Conservation (phyloP, 2,797 vertebrate species). For the Anomalospiza imberbis region DNA sequence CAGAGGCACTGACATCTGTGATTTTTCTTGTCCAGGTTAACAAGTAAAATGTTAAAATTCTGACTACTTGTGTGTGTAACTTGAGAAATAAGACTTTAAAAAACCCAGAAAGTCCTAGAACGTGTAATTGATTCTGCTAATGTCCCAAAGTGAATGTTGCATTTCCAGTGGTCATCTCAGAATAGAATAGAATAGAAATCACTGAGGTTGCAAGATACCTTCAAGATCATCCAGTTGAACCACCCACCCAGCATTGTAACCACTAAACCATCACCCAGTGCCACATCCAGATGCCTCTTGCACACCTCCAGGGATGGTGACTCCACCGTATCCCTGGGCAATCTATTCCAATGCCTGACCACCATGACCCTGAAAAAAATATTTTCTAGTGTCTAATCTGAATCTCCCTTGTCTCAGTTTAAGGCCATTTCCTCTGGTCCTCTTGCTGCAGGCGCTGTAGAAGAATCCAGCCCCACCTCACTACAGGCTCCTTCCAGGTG, state of each 20-base stretch:
- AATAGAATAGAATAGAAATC: neutral
- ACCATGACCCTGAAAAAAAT: fast-evolving
- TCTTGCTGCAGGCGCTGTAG: neutral
- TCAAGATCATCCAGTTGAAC: neutral
- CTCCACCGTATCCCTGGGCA: neutral
- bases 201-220: neutral
- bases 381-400: neutral
- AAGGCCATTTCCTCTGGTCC: neutral
- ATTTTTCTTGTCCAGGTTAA: neutral
- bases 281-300: neutral
- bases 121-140: neutral
- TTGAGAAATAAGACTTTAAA: neutral
- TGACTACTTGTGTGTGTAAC: neutral
- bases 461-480: neutral
- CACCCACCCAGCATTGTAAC: neutral
- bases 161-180: neutral
- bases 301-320: neutral
- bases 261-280: neutral
- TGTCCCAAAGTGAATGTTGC: neutral
- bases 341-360: neutral
- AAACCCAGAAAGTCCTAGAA: fast-evolving
- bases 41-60: neutral
- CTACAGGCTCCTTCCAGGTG: neutral
- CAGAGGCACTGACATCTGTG: neutral
- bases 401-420: neutral